Evolutionary conservation across 2,888 invertebrate species (phyloP), one percentile per base, ranked within the genome.

Genomic region (Coremacera marginata): DNA sequence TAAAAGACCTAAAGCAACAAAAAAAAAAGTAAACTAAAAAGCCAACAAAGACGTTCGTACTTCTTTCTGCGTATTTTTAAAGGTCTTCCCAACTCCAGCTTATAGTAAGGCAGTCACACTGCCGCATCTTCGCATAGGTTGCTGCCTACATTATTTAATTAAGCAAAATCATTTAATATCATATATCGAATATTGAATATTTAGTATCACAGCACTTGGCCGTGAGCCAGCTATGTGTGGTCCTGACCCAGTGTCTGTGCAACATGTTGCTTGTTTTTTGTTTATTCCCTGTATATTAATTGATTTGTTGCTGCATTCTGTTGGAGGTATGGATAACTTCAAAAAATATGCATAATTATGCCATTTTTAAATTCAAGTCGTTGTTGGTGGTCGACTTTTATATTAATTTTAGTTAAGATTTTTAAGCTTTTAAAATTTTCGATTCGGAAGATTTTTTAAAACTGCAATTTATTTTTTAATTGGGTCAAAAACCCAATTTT

Each of bases 121-220:
- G 44, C 44, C 44, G 14, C 44, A 44, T 44, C 44, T 11, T 44
- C 1, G 11, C 44, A 44, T 44, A 44, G 44, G 60, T 37, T n/a
- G 44, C 70, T 31, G 11, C 78, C 70, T 81, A 83, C 84, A 81
- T 86, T 86, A 86, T 87, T 86, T 87, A 86, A 86, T 87, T 86
- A 86, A 84, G 82, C 80, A 86, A 86, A 86, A 87, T 86, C 84
- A 86, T 86, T 86, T 87, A 86, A 87, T 87, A 85, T 85, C 82
- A 85, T 84, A 85, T 84, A 83, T 86, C 72, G 60, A 73, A 79
- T 77, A 79, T 71, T 74, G 73, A 71, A 62, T 34, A 60, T 57
- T 70, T 5, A 60, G 19, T 70, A 70, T 67, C 71, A 68, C 22
- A 57, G 49, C 37, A 63, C 57, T 70, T 67, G 72, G 67, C 55